These are phyloP conservation scores for Eugnorisma glareosa DNA, from an alignment of 2,888 invertebrate genomes.

Conservation along the genomic window DNA sequence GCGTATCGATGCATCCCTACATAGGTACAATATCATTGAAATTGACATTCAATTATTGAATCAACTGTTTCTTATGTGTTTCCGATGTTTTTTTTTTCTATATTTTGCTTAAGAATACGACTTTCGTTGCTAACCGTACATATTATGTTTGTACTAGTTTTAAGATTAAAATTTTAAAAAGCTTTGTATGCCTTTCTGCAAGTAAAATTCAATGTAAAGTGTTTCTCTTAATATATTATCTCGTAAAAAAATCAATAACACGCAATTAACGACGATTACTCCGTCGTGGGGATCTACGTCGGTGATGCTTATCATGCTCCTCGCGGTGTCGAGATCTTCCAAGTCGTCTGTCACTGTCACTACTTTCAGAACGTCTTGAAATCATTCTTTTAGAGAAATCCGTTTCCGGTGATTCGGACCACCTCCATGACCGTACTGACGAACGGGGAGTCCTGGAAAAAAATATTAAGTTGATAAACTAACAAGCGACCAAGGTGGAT, in stretches of 20 bases:
- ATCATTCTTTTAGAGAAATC: slow-evolving; percentile 69
- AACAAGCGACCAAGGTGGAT: neutral
- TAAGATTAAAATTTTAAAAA: neutral
- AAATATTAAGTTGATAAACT: neutral
- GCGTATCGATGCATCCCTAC: too few species aligned
- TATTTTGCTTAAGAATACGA: too few species aligned
- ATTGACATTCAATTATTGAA: neutral
- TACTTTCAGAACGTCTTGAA: slow-evolving; percentile 56
- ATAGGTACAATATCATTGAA: neutral
- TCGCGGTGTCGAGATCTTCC: slow-evolving; percentile 50
- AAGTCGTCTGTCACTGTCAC: slow-evolving; percentile 56
- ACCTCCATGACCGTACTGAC: slow-evolving; percentile 91
- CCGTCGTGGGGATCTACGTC: slow-evolving; percentile 44
- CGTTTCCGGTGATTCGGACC: slow-evolving; percentile 94
- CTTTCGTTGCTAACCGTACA: neutral
- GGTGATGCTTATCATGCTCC: slow-evolving; percentile 42
- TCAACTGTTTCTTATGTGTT: neutral
- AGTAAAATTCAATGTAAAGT: too few species aligned
- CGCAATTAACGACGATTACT: slow-evolving; percentile 41
- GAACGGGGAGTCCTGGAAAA: slow-evolving; percentile 67
- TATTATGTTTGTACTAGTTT: neutral
- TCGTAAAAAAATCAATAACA: slow-evolving; percentile 5
- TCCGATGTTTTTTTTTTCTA: neutral
- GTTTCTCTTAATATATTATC: neutral
- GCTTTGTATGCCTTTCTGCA: neutral